Base-by-base conservation (phyloP, 2,113 vertebrate genomes). In the Taurulus bubalis region DNA sequence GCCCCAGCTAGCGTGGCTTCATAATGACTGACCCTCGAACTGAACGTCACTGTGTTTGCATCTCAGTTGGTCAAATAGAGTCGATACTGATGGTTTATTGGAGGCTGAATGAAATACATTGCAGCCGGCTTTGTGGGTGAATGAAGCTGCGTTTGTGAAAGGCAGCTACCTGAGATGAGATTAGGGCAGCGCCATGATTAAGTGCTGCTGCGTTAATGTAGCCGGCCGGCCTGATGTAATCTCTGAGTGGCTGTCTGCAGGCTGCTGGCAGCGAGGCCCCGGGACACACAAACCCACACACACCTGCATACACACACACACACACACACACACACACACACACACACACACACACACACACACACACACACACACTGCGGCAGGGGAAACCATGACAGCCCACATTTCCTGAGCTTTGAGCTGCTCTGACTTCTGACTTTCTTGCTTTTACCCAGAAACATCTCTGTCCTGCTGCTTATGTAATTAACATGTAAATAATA, bases 121-220 rank as follows among this genome's bases (percentile, higher is more conserved):
- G 75, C 69, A 10, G 65, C 55, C n/a, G 80, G 56, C 30, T 75
- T 38, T 65, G 84, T 22, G 36, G 30, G 36, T 64, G 40, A 56
- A 65, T 47, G 73, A 73, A 58, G 77, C 62, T 34, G 70, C 68
- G 40, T 93, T 80, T 88, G 88, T 83, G 82, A 77, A 83, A 88
- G 85, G 90, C 90, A 83, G 91, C 87, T 88, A 93, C 92, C 92
- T 93, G 89, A 90, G 90, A 87, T 86, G 83, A 90, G 91, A 94
- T 92, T 91, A 94, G 87, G 88, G 10, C 79, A 89, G 77, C 64
- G 77, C 74, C 83, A 87, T 82, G 80, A 91, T 95, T 90, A 89
- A 74, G 72, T 55, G 78, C 80, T 83, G 81, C 87, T 88, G 83
- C 93, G 90, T 91, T 94, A 94, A 94, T 94, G 93, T 92, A 77